phyloP scores from a whole-genome alignment of 2,888 invertebrate species.

The Anarsia innoxiella region DNA sequence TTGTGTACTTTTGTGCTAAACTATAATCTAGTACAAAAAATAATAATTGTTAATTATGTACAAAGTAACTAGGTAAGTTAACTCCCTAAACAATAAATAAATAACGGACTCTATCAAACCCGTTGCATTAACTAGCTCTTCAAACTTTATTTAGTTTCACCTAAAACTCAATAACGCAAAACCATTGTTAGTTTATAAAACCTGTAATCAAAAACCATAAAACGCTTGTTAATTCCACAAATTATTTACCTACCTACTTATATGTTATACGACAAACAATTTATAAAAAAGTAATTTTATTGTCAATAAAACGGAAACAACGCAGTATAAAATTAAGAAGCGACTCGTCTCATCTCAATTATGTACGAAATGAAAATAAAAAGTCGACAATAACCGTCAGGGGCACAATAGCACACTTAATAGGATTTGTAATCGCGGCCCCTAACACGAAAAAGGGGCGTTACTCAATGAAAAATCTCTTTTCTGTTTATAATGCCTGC shows the following conservation, averaged over 20 bases:
- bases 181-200: too few relatives aligned
- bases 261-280: too few relatives aligned
- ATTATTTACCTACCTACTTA: background rate
- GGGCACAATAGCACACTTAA: slow-evolving; percentile 46
- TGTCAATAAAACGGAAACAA: slow-evolving; percentile 44
- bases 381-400: slow-evolving; percentile 41
- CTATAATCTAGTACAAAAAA: too few relatives aligned
- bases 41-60: too few relatives aligned
- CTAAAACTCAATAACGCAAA: too few relatives aligned
- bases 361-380: slow-evolving; percentile 51
- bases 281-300: slow-evolving; percentile 26
- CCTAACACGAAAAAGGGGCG: slow-evolving; percentile 43
- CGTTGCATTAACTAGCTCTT: too few relatives aligned
- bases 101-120: too few relatives aligned
- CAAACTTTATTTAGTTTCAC: too few relatives aligned
- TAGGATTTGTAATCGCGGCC: slow-evolving; percentile 55
- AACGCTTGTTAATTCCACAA: background rate
- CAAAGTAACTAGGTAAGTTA: too few relatives aligned
- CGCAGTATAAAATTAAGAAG: slow-evolving; percentile 52
- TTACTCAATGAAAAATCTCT: slow-evolving; percentile 59
- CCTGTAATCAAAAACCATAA: too few relatives aligned
- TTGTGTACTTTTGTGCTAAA: too few relatives aligned
- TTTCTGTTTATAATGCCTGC: slow-evolving; percentile 53
- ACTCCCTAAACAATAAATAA: too few relatives aligned
- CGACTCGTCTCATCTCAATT: slow-evolving; percentile 54